Conservation (phyloP, 2,113 vertebrate species). For the Campylomormyrus tamandua region DNA sequence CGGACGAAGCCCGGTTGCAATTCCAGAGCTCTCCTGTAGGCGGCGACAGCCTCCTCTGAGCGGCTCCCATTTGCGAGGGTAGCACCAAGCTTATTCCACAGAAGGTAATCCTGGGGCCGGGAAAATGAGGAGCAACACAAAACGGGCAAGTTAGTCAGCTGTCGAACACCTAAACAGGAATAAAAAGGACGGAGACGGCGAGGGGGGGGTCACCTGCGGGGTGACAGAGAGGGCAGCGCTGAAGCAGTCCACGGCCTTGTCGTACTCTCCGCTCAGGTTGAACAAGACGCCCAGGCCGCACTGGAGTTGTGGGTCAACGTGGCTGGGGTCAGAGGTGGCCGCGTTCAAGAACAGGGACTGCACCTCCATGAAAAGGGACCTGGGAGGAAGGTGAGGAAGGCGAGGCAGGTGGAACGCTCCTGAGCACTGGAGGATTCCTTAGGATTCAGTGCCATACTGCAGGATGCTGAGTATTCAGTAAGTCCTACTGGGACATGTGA, state of each 20-base stretch:
- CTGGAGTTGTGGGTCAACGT: slow-evolving; percentile 90
- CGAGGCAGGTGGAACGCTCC: neutral
- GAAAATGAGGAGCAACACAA: neutral
- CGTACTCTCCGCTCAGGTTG: slow-evolving; percentile 92
- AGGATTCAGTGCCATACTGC: neutral
- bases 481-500: neutral
- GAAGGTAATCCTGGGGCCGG: slow-evolving; percentile 75
- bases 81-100: slow-evolving; percentile 96
- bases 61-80: slow-evolving; percentile 91
- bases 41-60: slow-evolving; percentile 89
- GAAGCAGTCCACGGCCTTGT: slow-evolving; percentile 97
- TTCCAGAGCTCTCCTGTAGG: slow-evolving; percentile 83
- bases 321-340: slow-evolving; percentile 70
- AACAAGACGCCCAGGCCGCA: slow-evolving; percentile 95
- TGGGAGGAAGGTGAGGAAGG: slow-evolving; percentile 34
- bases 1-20: slow-evolving; percentile 93
- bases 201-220: slow-evolving; percentile 70
- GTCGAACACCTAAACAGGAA: neutral
- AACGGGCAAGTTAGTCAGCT: neutral
- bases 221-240: slow-evolving; percentile 81
- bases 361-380: slow-evolving; percentile 82
- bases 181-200: neutral
- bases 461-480: neutral
- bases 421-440: neutral
- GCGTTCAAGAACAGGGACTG: slow-evolving; percentile 85